Conservation (phyloP, 2,113 vertebrate genomes). For the Riparia riparia region DNA sequence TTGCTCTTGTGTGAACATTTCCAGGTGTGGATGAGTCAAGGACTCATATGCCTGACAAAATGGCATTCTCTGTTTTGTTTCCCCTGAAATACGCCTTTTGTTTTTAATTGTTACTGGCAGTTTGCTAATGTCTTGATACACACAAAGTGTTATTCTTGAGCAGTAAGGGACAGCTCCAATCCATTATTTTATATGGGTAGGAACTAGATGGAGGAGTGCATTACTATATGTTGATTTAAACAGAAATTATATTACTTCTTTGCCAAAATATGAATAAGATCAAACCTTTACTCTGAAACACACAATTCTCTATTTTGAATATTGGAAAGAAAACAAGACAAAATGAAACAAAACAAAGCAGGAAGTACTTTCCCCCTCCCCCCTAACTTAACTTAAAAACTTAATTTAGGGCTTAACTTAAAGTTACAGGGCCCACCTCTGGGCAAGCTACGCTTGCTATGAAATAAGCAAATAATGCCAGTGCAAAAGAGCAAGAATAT, state of each 20-base stretch:
- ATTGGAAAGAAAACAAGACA: not conserved
- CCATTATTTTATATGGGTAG: not conserved
- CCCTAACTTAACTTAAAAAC: not conserved
- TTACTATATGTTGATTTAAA: not conserved
- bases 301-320: not conserved
- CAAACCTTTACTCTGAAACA: not conserved
- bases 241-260: not conserved
- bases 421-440: not conserved
- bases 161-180: not conserved
- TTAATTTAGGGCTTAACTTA: not conserved
- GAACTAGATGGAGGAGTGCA: not conserved
- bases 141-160: not conserved
- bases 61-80: not conserved
- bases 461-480: constrained; percentile 48
- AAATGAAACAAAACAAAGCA: not conserved
- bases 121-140: not conserved
- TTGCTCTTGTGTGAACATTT: not conserved
- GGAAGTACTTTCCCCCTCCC: not conserved
- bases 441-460: not conserved
- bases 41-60: not conserved
- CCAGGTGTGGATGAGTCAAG: not conserved
- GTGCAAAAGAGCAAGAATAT: not conserved
- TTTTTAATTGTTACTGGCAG: not conserved
- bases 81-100: not conserved
- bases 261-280: not conserved